Base-by-base conservation (phyloP, 2,797 vertebrate species). In the Echeneis naucrates region DNA sequence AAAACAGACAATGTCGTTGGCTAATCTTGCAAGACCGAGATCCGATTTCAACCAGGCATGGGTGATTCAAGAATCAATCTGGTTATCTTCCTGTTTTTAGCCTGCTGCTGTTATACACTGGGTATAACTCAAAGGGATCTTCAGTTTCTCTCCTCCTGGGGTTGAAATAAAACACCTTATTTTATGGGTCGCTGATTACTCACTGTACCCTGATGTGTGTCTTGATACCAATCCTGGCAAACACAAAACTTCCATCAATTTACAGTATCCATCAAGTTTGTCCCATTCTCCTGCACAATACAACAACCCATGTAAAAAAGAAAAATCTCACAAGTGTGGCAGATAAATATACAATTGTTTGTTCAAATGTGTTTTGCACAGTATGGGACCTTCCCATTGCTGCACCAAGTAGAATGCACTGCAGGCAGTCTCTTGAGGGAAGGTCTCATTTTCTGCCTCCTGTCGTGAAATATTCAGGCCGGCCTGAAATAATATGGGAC, bases 291-390 rank as follows among this genome's bases (percentile, higher is more conserved):
- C 55, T 59, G 61, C 51, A 82, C 83, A 84, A 82, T 68, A 70
- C 83, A 84, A 82, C 69, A 70, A 80, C 77, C 75, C 73, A 66
- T 68, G 81, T 61, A 58, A 61, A 61, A 27, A 75, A 63, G 67
- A 82, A 82, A 91, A 88, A 92, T 88, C 88, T 90, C 91, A 90
- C 92, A 92, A 89, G 84, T 86, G 84, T 85, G 84, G 85, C 82
- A 89, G 91, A 94, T 93, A 94, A 94, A 94, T 95, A 94, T 94
- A 93, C 93, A 94, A 94, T 94, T 94, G 92, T 94, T 90, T 93
- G 92, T 94, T 94, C 92, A 90, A 93, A 89, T 94, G 92, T 92
- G 93, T 93, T 95, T 94, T 94, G 90, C 93, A 92, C 93, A 93
- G 92, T 93, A 87, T 91, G 94, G 93, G 90, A 92, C 90, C 93